These are phyloP conservation scores for Drosophila sechellia DNA, from an alignment of 1,140 invertebrate species.

Conservation along the genomic window DNA sequence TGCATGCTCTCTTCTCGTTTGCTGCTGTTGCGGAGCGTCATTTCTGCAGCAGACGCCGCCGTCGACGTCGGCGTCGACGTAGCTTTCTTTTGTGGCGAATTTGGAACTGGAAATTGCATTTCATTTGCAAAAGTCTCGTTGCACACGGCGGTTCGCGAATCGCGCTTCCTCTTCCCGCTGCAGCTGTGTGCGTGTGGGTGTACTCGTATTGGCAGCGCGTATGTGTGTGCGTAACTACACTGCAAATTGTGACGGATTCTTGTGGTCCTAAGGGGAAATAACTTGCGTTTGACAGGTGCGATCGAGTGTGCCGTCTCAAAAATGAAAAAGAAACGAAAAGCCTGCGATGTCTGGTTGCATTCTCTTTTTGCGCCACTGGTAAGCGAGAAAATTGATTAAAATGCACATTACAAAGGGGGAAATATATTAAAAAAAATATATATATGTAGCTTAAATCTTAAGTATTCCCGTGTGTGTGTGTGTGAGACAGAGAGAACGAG, in stretches of 20 bases:
- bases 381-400: conserved; percentile 60
- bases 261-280: neutral
- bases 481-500: conserved; percentile 14
- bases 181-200: conserved; percentile 11
- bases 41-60: conserved; percentile 14
- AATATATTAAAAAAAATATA: conserved; percentile 34
- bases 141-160: conserved; percentile 62
- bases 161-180: conserved; percentile 6
- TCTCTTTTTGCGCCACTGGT: conserved; percentile 56
- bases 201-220: neutral
- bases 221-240: conserved; percentile 16
- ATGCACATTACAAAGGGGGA: conserved; percentile 55
- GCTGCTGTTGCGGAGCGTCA: conserved; percentile 17
- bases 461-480: conserved; percentile 11
- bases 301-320: conserved; percentile 24
- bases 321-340: neutral
- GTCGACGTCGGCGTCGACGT: conserved; percentile 3
- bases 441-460: conserved; percentile 14
- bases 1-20: conserved; percentile 29
- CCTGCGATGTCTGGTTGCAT: neutral
- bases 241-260: conserved; percentile 17
- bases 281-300: conserved; percentile 59
- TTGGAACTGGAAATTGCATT: conserved; percentile 47
- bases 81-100: conserved; percentile 69
- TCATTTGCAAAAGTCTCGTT: conserved; percentile 77